These are phyloP conservation scores for Callopanchax toddi DNA, from an alignment of 2,113 vertebrate genomes.

Conservation along the genomic window DNA sequence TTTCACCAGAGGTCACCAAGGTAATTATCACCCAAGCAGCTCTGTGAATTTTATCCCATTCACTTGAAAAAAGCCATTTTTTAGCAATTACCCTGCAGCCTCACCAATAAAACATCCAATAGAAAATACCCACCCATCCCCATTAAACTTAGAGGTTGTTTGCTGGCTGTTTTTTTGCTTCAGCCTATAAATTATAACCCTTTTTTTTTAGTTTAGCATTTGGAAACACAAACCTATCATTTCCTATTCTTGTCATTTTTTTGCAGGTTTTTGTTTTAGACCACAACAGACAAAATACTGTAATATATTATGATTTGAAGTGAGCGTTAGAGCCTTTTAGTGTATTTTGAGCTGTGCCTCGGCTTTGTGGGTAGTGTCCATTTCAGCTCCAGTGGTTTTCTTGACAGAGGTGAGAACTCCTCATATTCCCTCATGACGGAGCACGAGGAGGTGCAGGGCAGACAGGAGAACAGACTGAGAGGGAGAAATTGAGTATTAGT, in stretches of 20 bases:
- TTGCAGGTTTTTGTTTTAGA: too few relatives aligned
- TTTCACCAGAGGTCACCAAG: constrained; percentile 55
- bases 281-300: too few relatives aligned
- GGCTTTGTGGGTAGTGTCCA: constrained; percentile 20
- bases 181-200: constrained; percentile 28
- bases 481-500: constrained; percentile 10
- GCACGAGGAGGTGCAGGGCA: constrained; percentile 4
- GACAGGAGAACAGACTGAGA: constrained; percentile 9
- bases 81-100: constrained; percentile 24
- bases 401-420: constrained; percentile 46
- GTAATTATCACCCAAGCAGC: constrained; percentile 62
- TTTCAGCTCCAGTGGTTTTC: constrained; percentile 39
- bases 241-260: too few relatives aligned
- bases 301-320: background rate
- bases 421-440: constrained; percentile 38
- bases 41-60: constrained; percentile 41
- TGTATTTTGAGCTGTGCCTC: constrained; percentile 12
- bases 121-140: constrained; percentile 37
- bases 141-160: constrained; percentile 17
- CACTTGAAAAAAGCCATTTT: constrained; percentile 43
- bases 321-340: background rate
- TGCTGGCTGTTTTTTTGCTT: constrained; percentile 10
- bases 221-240: too few relatives aligned
- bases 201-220: too few relatives aligned
- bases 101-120: constrained; percentile 23